Conservation (phyloP, 2,113 vertebrate species). For the Gavialis gangeticus region DNA sequence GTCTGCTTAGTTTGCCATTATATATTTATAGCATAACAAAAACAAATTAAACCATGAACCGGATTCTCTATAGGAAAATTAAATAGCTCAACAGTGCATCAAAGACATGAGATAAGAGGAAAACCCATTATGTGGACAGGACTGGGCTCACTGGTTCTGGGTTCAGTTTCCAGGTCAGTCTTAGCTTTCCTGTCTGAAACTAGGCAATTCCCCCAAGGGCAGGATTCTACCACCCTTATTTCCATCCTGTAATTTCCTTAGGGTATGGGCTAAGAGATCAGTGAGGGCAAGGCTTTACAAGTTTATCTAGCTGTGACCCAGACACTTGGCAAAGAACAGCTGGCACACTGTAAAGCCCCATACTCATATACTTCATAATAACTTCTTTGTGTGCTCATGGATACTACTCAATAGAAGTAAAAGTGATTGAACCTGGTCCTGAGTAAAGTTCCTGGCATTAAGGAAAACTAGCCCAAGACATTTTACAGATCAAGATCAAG, state of each 20-base stretch:
- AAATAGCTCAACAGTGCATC: background rate
- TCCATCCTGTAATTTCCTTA: background rate
- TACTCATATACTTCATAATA: no score
- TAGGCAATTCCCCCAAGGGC: background rate
- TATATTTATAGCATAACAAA: background rate
- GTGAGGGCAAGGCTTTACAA: no score
- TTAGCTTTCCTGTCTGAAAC: background rate
- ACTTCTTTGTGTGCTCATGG: no score
- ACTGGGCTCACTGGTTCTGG: background rate
- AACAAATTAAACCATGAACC: background rate
- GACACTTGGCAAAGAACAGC: no score
- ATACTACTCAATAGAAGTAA: no score
- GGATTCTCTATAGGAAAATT: background rate
- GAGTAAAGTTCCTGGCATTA: no score
- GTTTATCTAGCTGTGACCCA: no score
- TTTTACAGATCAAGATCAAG: no score
- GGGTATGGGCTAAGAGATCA: background rate
- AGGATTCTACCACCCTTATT: background rate
- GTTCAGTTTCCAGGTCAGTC: background rate
- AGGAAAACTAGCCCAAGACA: no score
- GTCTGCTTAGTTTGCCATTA: background rate
- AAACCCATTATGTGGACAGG: background rate
- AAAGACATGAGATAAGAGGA: background rate
- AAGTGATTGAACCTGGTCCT: no score
- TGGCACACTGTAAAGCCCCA: no score